A percentile compares a stretch with the other conserved stretches of the same genome.
Evolutionary conservation across 2,888 invertebrate species (phyloP).

Genomic region (Chymomyza fuscimana): DNA sequence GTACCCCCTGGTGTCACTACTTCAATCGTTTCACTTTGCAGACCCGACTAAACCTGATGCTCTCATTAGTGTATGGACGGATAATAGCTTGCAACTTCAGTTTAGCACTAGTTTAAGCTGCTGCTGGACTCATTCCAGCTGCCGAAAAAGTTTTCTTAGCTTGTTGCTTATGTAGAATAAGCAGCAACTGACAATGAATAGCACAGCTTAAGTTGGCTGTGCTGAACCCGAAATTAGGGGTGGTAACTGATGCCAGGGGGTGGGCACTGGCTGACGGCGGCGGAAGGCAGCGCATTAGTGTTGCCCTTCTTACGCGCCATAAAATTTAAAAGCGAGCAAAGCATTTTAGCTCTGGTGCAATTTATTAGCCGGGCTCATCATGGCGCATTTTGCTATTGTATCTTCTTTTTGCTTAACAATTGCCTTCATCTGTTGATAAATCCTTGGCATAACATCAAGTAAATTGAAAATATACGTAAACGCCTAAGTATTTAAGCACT

Average conservation of each 20-base stretch:
- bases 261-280: background rate
- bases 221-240: slow-evolving; percentile 64
- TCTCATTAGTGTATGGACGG: background rate
- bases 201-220: slow-evolving; percentile 61
- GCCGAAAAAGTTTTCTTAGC: background rate
- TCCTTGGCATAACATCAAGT: slow-evolving; percentile 72
- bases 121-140: slow-evolving; percentile 3
- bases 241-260: slow-evolving; percentile 31
- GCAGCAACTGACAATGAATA: slow-evolving; percentile 69
- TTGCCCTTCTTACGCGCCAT: slow-evolving; percentile 69
- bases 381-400: slow-evolving; percentile 35
- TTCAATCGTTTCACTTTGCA: no score
- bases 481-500: background rate
- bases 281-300: background rate
- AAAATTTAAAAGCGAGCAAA: slow-evolving; percentile 75
- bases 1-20: no score
- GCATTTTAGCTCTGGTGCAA: slow-evolving; percentile 73
- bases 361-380: slow-evolving; percentile 68
- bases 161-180: slow-evolving; percentile 45
- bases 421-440: slow-evolving; percentile 74
- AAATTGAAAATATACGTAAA: slow-evolving; percentile 65
- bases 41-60: background rate
- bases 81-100: background rate
- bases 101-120: slow-evolving; percentile 6
- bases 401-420: slow-evolving; percentile 59